Evolutionary conservation across 1,140 invertebrate genomes (phyloP).

Genomic region (Helicorthomorpha holstii): DNA sequence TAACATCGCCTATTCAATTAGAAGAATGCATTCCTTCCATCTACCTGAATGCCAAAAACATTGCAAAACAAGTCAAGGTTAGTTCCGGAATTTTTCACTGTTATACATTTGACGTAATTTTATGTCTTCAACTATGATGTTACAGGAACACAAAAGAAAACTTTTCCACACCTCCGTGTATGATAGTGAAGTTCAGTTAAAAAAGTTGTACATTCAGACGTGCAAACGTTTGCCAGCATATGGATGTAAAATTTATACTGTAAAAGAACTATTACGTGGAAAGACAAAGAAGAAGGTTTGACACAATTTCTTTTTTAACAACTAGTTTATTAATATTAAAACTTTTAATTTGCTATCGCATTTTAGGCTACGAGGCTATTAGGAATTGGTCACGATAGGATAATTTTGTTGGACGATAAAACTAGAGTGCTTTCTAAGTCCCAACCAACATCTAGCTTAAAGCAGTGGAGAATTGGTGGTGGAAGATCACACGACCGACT

Average conservation of each 20-base stretch:
- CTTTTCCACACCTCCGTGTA: constrained; percentile 48
- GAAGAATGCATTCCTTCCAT: constrained; percentile 35
- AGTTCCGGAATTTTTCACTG: constrained; percentile 8
- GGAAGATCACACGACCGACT: constrained; percentile 44
- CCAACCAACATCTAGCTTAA: constrained; percentile 41
- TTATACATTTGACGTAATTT: not conserved
- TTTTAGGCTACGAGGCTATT: constrained; percentile 40
- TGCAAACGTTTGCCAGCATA: constrained; percentile 43
- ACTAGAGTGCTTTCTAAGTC: constrained; percentile 39
- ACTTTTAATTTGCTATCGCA: no score
- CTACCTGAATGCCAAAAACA: constrained; percentile 35
- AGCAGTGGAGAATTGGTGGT: constrained; percentile 44
- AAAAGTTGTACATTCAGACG: constrained; percentile 47
- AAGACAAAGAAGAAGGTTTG: constrained; percentile 44
- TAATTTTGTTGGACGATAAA: constrained; percentile 45
- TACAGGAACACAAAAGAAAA: constrained; percentile 49
- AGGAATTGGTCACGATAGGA: constrained; percentile 39
- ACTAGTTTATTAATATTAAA: no score
- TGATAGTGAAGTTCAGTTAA: constrained; percentile 45
- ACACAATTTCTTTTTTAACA: not conserved
- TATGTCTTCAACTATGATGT: constrained; percentile 1
- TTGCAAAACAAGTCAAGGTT: constrained; percentile 38
- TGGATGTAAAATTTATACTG: constrained; percentile 45
- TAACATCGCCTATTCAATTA: constrained; percentile 20
- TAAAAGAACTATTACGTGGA: constrained; percentile 44